Conservation (phyloP, 2,888 invertebrate species). For the Beris chalybata region DNA sequence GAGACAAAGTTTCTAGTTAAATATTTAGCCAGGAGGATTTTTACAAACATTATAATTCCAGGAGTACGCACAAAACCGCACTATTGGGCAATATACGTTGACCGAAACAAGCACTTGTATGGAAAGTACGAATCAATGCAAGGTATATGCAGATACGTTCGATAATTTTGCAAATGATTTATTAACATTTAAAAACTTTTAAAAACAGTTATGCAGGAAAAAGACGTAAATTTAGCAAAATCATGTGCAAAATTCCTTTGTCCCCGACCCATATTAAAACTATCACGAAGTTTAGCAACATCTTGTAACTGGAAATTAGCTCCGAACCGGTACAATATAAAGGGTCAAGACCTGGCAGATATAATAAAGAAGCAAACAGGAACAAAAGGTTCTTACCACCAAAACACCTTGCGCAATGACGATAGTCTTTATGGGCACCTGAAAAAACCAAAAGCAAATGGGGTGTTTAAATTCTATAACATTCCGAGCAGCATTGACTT, state of each 20-base stretch:
- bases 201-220: neutral
- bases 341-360: slow-evolving; percentile 18
- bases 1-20: slow-evolving; percentile 1
- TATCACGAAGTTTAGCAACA: slow-evolving; percentile 14
- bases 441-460: slow-evolving; percentile 7
- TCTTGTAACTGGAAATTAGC: slow-evolving; percentile 22
- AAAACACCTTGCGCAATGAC: slow-evolving; percentile 13
- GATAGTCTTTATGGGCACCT: slow-evolving; percentile 19
- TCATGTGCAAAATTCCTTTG: neutral
- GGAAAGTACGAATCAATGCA: slow-evolving; percentile 4
- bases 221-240: neutral
- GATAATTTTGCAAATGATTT: neutral
- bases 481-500: slow-evolving; percentile 11
- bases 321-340: slow-evolving; percentile 33
- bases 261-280: slow-evolving; percentile 2
- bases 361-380: slow-evolving; percentile 25
- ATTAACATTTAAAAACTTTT: neutral
- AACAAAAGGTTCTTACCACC: slow-evolving; percentile 23
- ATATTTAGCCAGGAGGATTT: neutral
- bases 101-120: neutral
- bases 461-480: slow-evolving; percentile 16
- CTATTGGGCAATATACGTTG: neutral
- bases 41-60: neutral
- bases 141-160: neutral
- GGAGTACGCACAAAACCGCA: neutral